These are phyloP conservation scores for Eudasyphora cyanicolor DNA, from an alignment of 2,888 invertebrate species.

Conservation along the genomic window DNA sequence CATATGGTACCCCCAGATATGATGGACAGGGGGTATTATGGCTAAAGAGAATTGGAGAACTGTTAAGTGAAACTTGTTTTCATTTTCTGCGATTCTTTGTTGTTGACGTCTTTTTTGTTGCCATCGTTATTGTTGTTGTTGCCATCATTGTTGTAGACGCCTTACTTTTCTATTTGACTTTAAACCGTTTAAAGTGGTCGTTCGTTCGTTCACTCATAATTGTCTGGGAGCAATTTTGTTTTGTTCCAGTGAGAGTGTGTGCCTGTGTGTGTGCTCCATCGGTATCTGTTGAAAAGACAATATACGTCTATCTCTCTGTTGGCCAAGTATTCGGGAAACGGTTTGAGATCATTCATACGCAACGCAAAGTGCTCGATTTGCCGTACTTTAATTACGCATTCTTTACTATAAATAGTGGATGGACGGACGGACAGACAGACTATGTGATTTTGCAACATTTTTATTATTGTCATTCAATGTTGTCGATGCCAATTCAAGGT, in stretches of 20 bases:
- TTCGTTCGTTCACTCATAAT: no score
- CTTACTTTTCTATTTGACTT: not conserved
- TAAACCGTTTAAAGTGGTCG: constrained; percentile 1
- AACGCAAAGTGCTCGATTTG: not conserved
- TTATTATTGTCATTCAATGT: not conserved
- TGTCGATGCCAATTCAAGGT: constrained; percentile 44
- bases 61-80: constrained; percentile 29
- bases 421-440: not conserved
- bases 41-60: constrained; percentile 17
- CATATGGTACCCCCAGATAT: not conserved
- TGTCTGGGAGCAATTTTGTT: not conserved
- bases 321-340: not conserved
- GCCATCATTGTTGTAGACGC: not conserved
- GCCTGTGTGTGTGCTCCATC: not conserved
- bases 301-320: not conserved
- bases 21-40: not conserved
- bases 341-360: constrained; percentile 21
- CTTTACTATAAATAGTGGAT: constrained; percentile 21
- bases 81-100: not conserved
- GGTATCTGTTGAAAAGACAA: not conserved
- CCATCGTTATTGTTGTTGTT: not conserved
- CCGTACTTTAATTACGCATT: constrained; percentile 44
- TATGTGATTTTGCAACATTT: not conserved
- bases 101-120: not conserved
- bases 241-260: not conserved